These are phyloP conservation scores for Balanococcus diminutus DNA, from an alignment of 2,888 invertebrate species.

Conservation along the genomic window DNA sequence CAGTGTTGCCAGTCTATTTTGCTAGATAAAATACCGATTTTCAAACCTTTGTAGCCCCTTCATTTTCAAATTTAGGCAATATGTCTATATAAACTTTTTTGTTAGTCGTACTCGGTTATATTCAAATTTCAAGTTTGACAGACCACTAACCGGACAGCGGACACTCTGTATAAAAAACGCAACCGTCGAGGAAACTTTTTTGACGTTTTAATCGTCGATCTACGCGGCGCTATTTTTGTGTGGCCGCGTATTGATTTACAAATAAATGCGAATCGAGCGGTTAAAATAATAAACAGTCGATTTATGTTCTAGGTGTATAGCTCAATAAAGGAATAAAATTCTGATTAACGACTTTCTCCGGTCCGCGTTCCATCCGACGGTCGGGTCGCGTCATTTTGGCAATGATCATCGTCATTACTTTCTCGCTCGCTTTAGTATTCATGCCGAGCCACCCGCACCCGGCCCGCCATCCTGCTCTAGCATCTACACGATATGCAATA, in stretches of 20 bases:
- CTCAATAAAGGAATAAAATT: slow-evolving; percentile 35
- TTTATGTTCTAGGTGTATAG: slow-evolving; percentile 32
- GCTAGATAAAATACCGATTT: too few relatives aligned
- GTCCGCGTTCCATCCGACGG: not conserved
- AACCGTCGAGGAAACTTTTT: slow-evolving; percentile 18
- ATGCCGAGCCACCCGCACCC: not conserved
- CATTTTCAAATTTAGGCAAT: too few relatives aligned
- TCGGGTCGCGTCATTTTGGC: slow-evolving; percentile 9
- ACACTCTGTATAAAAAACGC: not conserved
- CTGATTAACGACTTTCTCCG: slow-evolving; percentile 22
- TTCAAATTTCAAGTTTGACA: too few relatives aligned
- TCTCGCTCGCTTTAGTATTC: slow-evolving; percentile 20
- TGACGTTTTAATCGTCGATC: slow-evolving; percentile 17
- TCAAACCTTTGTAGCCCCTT: too few relatives aligned
- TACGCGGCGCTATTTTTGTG: slow-evolving; percentile 24
- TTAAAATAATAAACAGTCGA: slow-evolving; percentile 35
- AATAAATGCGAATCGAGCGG: slow-evolving; percentile 33
- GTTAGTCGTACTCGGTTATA: too few relatives aligned
- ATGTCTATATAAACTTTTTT: too few relatives aligned
- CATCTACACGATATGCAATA: slow-evolving; percentile 1
- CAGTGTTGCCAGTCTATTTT: too few relatives aligned
- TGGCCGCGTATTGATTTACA: slow-evolving; percentile 14
- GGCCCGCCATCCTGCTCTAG: too few relatives aligned
- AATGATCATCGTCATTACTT: slow-evolving; percentile 19
- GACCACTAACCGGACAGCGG: too few relatives aligned